Conservation (phyloP, 2,113 vertebrate genomes). For the Nesoenas mayeri region DNA sequence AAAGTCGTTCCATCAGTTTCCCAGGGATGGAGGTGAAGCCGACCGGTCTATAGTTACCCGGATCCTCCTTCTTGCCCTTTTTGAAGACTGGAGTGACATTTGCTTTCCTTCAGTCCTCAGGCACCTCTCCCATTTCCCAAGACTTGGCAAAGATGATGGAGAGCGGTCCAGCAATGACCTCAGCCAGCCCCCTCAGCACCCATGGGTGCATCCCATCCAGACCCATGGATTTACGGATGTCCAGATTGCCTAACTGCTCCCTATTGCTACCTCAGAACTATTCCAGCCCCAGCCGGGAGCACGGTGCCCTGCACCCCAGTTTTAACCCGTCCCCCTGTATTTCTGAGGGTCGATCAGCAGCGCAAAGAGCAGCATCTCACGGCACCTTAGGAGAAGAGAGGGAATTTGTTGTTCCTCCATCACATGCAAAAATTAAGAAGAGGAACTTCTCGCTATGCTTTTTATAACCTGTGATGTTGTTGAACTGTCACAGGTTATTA, state of each 20-base stretch:
- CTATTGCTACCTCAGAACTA: neutral
- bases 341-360: neutral
- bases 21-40: too few species aligned
- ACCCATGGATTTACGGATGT: too few species aligned
- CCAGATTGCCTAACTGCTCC: neutral
- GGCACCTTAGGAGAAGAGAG: neutral
- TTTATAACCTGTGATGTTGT: neutral
- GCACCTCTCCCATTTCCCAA: too few species aligned
- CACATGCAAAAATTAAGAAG: neutral
- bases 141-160: too few species aligned
- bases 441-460: neutral
- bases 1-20: neutral
- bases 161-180: too few species aligned
- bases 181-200: too few species aligned
- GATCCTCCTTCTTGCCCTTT: too few species aligned
- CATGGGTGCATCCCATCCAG: too few species aligned
- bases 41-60: too few species aligned
- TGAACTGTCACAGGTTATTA: conserved; percentile 40
- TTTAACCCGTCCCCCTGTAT: neutral
- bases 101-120: too few species aligned
- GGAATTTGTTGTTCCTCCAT: neutral
- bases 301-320: neutral
- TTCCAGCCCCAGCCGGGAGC: neutral
- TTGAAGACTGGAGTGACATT: too few species aligned
- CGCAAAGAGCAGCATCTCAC: neutral